A percentile compares a stretch with the other conserved stretches of the same genome.
These are phyloP conservation scores for Parelbella ahira DNA, from an alignment of 2,888 invertebrate species.

Conservation along the genomic window DNA sequence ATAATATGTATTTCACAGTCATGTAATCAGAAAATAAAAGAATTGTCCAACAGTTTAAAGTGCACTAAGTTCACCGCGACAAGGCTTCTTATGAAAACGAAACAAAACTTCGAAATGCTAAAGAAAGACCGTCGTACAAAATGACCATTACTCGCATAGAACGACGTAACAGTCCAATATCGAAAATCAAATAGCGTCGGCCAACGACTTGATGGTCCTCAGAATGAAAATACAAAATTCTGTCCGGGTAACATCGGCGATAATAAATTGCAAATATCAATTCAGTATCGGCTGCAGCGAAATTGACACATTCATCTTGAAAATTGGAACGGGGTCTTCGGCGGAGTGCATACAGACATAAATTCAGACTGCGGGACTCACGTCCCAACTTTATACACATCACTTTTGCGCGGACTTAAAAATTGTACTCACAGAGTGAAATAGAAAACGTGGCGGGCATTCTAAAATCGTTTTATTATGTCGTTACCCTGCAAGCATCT, in stretches of 20 bases:
- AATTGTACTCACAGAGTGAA: slow-evolving; percentile 34
- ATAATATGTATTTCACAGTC: too few species aligned
- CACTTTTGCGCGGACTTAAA: slow-evolving; percentile 32
- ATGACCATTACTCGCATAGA: too few species aligned
- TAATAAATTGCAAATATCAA: slow-evolving; percentile 30
- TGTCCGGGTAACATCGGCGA: slow-evolving; percentile 14
- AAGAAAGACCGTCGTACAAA: too few species aligned
- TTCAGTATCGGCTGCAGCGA: slow-evolving; percentile 30
- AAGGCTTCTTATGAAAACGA: too few species aligned
- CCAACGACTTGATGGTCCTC: not conserved
- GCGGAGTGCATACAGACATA: slow-evolving; percentile 31
- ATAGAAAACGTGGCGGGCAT: slow-evolving; percentile 34
- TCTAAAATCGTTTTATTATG: slow-evolving; percentile 30
- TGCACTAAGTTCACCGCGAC: too few species aligned
- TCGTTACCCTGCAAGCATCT: slow-evolving; percentile 22
- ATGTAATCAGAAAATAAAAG: too few species aligned
- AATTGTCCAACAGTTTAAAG: too few species aligned
- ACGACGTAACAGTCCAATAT: too few species aligned
- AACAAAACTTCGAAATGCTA: too few species aligned
- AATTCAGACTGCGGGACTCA: slow-evolving; percentile 28
- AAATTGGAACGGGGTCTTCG: slow-evolving; percentile 34
- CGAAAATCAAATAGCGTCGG: slow-evolving; percentile 1
- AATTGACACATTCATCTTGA: slow-evolving; percentile 37
- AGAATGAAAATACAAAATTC: slow-evolving; percentile 20
- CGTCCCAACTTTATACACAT: slow-evolving; percentile 28